Percentiles rank a stretch among this genome's conserved stretches.
Evolutionary conservation across 2,888 invertebrate genomes (phyloP).

Genomic region (Tinea semifulvella): DNA sequence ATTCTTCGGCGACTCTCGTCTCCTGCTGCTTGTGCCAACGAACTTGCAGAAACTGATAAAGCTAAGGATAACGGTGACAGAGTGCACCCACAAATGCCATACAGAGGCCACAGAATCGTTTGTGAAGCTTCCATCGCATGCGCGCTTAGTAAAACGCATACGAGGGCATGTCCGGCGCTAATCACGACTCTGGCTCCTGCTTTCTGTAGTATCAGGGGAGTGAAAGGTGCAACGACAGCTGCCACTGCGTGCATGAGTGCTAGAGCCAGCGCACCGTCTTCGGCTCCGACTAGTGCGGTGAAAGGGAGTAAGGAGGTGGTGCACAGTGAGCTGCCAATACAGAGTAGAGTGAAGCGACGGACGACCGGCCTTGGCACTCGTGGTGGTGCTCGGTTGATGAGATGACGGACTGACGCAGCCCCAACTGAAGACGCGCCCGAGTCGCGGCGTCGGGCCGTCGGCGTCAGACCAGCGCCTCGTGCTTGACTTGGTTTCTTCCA

Average conservation of each 20-base stretch:
- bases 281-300: slow-evolving; percentile 56
- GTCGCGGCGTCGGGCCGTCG: slow-evolving; percentile 61
- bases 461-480: slow-evolving; percentile 18
- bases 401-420: slow-evolving; percentile 78
- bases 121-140: slow-evolving; percentile 58
- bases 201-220: slow-evolving; percentile 51
- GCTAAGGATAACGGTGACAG: slow-evolving; percentile 68
- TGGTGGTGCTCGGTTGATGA: slow-evolving; percentile 67
- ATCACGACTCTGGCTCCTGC: slow-evolving; percentile 45
- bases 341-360: slow-evolving; percentile 59
- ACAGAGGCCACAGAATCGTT: slow-evolving; percentile 42
- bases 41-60: slow-evolving; percentile 66
- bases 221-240: slow-evolving; percentile 62
- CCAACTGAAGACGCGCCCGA: slow-evolving; percentile 79
- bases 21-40: slow-evolving; percentile 60
- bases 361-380: slow-evolving; percentile 58
- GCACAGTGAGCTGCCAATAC: slow-evolving; percentile 68
- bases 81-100: slow-evolving; percentile 62
- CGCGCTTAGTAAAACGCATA: slow-evolving; percentile 68
- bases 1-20: slow-evolving; percentile 47
- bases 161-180: slow-evolving; percentile 59
- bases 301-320: slow-evolving; percentile 72
- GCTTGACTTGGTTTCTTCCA: slow-evolving; percentile 45
- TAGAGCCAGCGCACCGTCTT: slow-evolving; percentile 70
- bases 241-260: slow-evolving; percentile 70